Conservation (phyloP, 1,140 invertebrate species). For the Mercenaria mercenaria region DNA sequence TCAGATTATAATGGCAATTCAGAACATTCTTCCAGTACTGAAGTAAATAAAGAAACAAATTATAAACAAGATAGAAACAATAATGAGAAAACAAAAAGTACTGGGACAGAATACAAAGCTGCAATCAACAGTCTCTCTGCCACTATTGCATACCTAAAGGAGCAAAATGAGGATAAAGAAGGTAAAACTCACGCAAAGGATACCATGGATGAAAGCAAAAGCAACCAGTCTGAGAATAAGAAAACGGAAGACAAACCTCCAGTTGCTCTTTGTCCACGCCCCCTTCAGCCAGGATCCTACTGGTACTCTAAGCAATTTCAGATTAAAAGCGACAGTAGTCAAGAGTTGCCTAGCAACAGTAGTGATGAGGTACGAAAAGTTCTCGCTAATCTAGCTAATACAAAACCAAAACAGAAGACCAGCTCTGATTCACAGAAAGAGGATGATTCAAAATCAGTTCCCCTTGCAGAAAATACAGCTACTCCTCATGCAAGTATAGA, state of each 20-base stretch:
- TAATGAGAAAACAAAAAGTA: not conserved
- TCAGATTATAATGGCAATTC: not conserved
- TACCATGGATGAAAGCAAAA: not conserved
- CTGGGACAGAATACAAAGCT: not conserved
- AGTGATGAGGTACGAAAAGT: conserved; percentile 58
- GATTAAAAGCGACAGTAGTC: not conserved
- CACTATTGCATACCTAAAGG: conserved; percentile 38
- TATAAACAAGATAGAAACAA: conserved; percentile 19
- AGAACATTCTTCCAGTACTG: not conserved
- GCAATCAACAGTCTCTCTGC: conserved; percentile 55
- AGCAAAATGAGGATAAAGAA: conserved; percentile 8
- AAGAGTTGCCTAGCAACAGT: conserved; percentile 52
- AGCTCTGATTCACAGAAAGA: not conserved
- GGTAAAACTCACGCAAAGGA: not conserved
- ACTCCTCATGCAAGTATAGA: conserved; percentile 57
- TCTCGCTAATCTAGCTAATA: conserved; percentile 25
- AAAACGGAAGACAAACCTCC: not conserved
- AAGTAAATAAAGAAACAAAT: not conserved
- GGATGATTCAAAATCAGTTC: not conserved
- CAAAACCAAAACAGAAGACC: not conserved
- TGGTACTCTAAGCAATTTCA: conserved; percentile 59
- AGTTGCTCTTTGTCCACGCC: not conserved
- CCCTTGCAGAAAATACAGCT: not conserved
- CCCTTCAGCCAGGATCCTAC: conserved; percentile 56
- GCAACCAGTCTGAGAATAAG: not conserved